Percentiles rank a stretch among this genome's conserved stretches.
Evolutionary conservation across 2,888 invertebrate species (phyloP).

Genomic region (Bombylius discolor): DNA sequence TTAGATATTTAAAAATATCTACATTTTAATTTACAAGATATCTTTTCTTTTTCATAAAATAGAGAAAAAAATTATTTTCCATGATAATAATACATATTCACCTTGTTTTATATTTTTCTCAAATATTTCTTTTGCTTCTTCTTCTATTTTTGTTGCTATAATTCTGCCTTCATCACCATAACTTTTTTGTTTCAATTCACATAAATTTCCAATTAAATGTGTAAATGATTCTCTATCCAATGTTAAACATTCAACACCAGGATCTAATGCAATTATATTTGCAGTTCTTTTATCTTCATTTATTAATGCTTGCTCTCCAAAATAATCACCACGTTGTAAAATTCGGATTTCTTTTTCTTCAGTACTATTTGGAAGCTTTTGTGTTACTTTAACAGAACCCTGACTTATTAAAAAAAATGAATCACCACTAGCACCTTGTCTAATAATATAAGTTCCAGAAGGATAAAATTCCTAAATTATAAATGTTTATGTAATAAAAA

Average conservation of each 20-base stretch:
- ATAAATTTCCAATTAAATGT: conserved; percentile 61
- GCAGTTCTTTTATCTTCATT: conserved; percentile 83
- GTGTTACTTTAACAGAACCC: conserved; percentile 63
- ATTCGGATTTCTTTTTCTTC: conserved; percentile 55
- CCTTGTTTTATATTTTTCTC: not conserved
- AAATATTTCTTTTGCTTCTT: too few relatives aligned
- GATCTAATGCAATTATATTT: conserved; percentile 75
- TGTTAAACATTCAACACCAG: conserved; percentile 77
- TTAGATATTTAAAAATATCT: too few relatives aligned
- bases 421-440: conserved; percentile 77
- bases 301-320: conserved; percentile 77
- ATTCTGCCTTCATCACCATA: conserved; percentile 53
- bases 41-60: too few relatives aligned
- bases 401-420: conserved; percentile 84
- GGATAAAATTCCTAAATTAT: conserved; percentile 61
- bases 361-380: conserved; percentile 43
- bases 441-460: conserved; percentile 64
- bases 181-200: conserved; percentile 58
- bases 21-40: too few relatives aligned
- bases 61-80: too few relatives aligned
- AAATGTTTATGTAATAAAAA: not conserved
- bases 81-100: not conserved
- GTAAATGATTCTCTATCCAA: conserved; percentile 66
- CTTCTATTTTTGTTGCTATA: conserved; percentile 26
- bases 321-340: conserved; percentile 66